Evolutionary conservation across 2,888 invertebrate genomes (phyloP), one percentile per base, ranked within the genome.

Genomic region (Cosmorhoe ocellata): DNA sequence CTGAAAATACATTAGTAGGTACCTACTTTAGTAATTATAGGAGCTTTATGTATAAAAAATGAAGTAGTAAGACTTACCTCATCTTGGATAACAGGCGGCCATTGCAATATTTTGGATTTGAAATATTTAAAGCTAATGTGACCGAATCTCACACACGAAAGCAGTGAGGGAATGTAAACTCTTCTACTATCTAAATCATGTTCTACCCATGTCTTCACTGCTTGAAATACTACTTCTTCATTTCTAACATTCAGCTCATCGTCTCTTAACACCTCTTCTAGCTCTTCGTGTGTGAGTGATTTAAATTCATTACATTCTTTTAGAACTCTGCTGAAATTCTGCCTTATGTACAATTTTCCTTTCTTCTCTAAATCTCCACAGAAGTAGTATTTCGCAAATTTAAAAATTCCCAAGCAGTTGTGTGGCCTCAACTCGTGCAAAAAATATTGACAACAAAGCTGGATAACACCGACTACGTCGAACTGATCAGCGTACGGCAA

Each of bases 161-260:
- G 74, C 38, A 95, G 78, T n/a, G 87, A 82, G n/a, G 92, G 84
- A 55, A 95, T 81, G 69, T 91, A 82, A 24, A 75, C 72, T 64
- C 83, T 89, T 64, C 95, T 86, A 46, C 84, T 88, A 36, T 84
- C 81, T 13, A 91, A 78, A 52, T 93, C 91, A 60, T 91, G 90
- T 65, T 93, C 92, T 18, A 94, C 84, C 96, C 96, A 96, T 39
- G 90, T 91, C 74, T 93, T 92, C 10, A 95, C 90, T 2, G 94
- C 94, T 74, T 94, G 93, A 77, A 95, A 95, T 31, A 95, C 94
- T 49, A 92, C 89, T 78, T 95, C 94, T 82, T 96, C 96, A 63
- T 91, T 92, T 53, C 91, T 91, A 12, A 94, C 93, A 77, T 95
- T 95, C 39, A 96, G 79, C 67, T 93, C 92, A 69, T 96, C 95